Evolutionary conservation across 2,113 vertebrate species (phyloP), one percentile per base, ranked within the genome.

Genomic region (Atlantisia rogersi): DNA sequence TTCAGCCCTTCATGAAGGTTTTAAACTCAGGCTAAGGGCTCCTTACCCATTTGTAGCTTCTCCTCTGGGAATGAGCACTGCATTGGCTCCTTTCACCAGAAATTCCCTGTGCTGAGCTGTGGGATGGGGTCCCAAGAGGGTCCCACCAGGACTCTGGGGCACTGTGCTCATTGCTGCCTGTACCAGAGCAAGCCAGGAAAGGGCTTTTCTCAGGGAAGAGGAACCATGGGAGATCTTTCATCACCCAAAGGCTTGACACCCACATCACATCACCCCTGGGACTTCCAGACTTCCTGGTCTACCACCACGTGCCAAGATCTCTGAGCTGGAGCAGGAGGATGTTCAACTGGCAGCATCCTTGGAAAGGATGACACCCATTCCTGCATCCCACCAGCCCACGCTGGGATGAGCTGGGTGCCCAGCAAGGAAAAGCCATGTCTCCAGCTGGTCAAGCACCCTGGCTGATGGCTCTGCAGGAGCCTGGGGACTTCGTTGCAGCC

Each of bases 51-150:
- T 59, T 32, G 32, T 31, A 60, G 16, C 18, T 60, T 86, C 40
- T 69, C 26, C n/a, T 18, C n/a, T 19, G 60, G 46, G 56, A 77
- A 29, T 3, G 40, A 84, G 46, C 17, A 37, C 46, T 70, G 12
- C 8, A 3, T 58, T 76, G 82, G 39, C 31, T 74, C 59, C 20
- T 64, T 59, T 53, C 42, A 32, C 35, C 28, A 21, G n/a, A 44
- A 63, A 65, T 5, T 5, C 12, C 16, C 6, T 2, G 0, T 50
- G 46, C 13, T 0, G 0, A 59, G 6, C 19, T 58, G 46, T 67
- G 62, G 58, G 65, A 32, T 2, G 0, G 9, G 5, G 12, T 31
- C 9, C 35, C 35, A 82, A 29, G 12, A 71, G 2, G 7, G n/a
- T 70, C 60, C n/a, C 52, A 65, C 37, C 53, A 48, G 35, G 29